phyloP scores from a whole-genome alignment of 2,888 invertebrate species.

The Andricus curvator region DNA sequence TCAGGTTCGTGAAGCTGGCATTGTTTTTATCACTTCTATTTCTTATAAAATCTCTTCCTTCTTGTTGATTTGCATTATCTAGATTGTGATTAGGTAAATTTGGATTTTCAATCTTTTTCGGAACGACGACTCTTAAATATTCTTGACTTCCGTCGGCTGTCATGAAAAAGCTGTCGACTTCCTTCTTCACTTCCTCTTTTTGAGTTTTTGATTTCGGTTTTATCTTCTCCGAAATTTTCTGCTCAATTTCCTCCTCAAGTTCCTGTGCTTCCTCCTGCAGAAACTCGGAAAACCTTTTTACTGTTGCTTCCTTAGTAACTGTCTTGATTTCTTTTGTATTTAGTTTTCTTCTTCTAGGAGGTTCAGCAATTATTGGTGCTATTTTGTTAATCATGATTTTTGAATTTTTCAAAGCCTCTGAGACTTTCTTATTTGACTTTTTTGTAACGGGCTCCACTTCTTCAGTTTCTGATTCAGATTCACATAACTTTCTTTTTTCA shows the following conservation, averaged over 20 bases:
- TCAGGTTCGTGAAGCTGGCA: not conserved
- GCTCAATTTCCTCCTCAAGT: not conserved
- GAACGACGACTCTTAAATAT: conserved; percentile 63
- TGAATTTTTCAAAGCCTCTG: not conserved
- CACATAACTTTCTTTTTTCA: conserved; percentile 18
- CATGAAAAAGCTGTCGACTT: conserved; percentile 69
- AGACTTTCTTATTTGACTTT: not conserved
- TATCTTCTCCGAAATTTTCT: conserved; percentile 20
- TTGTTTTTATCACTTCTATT: conserved; percentile 17
- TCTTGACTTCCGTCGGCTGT: conserved; percentile 59
- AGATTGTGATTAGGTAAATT: conserved; percentile 46
- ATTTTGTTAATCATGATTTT: not conserved
- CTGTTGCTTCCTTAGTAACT: conserved; percentile 65
- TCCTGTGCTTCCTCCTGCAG: conserved; percentile 52
- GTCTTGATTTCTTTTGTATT: conserved; percentile 46
- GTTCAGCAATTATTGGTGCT: conserved; percentile 7
- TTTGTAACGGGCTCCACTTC: not conserved
- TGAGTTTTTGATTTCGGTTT: conserved; percentile 4
- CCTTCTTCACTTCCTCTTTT: conserved; percentile 54
- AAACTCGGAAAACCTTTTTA: conserved; percentile 66
- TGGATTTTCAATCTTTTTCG: conserved; percentile 47
- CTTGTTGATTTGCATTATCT: not conserved
- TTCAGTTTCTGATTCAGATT: not conserved
- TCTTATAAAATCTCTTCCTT: not conserved
- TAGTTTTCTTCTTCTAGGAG: conserved; percentile 39